phyloP scores from a whole-genome alignment of 2,797 vertebrate species.

The Mastacembelus armatus region DNA sequence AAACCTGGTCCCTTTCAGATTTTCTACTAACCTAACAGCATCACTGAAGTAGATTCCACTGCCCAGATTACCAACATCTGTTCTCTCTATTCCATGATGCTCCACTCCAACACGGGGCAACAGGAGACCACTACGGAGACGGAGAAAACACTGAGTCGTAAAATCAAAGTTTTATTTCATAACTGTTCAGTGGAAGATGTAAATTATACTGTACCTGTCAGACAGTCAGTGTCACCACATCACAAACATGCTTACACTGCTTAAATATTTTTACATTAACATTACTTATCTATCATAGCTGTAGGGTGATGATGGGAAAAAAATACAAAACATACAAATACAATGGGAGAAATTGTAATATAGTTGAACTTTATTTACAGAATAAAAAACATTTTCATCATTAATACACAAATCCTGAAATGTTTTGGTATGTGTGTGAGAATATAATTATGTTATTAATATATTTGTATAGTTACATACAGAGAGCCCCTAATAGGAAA shows the following conservation, averaged over 20 bases:
- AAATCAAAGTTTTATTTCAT: neutral
- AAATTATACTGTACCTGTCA: no score
- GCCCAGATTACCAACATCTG: slow-evolving; percentile 88
- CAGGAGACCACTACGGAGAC: slow-evolving; percentile 85
- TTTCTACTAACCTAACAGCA: slow-evolving; percentile 80
- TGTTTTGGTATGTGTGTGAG: neutral
- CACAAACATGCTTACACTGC: no score
- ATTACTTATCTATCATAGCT: no score
- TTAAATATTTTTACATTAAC: no score
- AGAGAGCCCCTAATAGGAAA: no score
- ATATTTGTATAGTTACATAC: neutral
- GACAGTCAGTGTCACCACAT: no score
- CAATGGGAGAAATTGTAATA: no score
- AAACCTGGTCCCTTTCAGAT: neutral
- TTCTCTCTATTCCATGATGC: slow-evolving; percentile 87
- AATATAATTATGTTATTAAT: neutral
- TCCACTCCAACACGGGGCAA: slow-evolving; percentile 86
- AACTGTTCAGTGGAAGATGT: neutral
- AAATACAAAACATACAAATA: no score
- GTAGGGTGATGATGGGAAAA: no score
- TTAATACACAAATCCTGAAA: no score
- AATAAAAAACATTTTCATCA: no score
- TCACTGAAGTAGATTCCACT: slow-evolving; percentile 91
- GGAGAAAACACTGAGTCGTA: neutral
- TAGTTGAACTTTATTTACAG: no score